Percentiles rank a stretch among this genome's conserved stretches.
phyloP scores from a whole-genome alignment of 2,888 invertebrate genomes.

The Aspidapion aeneum region DNA sequence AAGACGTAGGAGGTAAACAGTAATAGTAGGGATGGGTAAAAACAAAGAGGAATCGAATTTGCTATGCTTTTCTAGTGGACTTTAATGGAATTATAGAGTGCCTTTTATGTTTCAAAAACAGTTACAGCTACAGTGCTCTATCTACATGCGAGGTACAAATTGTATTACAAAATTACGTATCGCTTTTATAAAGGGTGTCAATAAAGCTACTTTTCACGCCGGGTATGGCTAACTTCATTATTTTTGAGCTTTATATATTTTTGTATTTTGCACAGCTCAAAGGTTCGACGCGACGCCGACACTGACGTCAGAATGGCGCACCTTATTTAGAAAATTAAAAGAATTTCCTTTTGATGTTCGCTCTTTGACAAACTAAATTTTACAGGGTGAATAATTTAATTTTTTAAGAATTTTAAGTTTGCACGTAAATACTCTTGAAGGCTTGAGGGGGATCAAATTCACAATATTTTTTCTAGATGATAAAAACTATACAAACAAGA shows the following conservation, averaged over 20 bases:
- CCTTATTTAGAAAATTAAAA: not conserved
- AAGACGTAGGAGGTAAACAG: no score
- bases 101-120: conserved; percentile 42
- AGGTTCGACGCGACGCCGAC: not conserved
- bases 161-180: conserved; percentile 43
- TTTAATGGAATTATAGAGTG: conserved; percentile 38
- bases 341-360: no score
- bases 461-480: no score
- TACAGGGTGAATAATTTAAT: no score
- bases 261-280: conserved; percentile 12
- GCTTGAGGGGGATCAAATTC: no score
- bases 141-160: conserved; percentile 42
- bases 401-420: no score
- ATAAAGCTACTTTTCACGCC: conserved; percentile 41
- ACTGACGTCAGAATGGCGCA: no score
- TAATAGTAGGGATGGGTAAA: no score
- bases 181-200: conserved; percentile 40
- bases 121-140: conserved; percentile 29
- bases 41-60: not conserved
- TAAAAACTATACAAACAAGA: no score
- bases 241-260: conserved; percentile 9
- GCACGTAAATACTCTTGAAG: no score
- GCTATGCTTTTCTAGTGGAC: not conserved
- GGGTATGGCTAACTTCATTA: conserved; percentile 25
- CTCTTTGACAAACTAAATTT: no score